Evolutionary conservation across 2,113 vertebrate genomes (phyloP), one percentile per base, ranked within the genome.

Genomic region (Ammodytes dubius): DNA sequence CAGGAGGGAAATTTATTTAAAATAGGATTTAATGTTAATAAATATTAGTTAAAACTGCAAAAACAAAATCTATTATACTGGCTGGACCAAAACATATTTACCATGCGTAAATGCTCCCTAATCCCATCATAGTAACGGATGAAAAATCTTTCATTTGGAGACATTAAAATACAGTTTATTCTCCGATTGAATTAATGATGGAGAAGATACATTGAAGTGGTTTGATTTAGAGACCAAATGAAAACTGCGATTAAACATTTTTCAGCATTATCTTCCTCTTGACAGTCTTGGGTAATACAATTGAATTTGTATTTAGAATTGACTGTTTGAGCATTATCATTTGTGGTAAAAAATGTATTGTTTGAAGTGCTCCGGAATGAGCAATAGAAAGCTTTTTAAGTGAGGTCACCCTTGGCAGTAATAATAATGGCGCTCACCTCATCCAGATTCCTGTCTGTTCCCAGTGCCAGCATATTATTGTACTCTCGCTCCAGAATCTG

Each of bases 401-500:
- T 27, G 27, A 27, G 27, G 27, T 27, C 27, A 27, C 27, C 27
- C 27, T 27, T 27, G 27, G 27, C 27, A 27, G 27, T 27, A 27
- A 27, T 56, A 59, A 67, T 6, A 14, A 19, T 13, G 19, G 58
- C 39, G 91, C 95, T 97, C 95, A 99, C 98, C 95, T 99, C 98
- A 71, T 99, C 98, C 91, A 99, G 96, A 58, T 97, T 93, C 88
- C 98, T 96, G 88, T 99, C 98, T 43, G 98, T 99, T 88, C 98
- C 98, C 91, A 99, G 94, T 39, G 98, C 98, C 95, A 99, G 95
- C 84, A 99, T 95, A 91, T 99, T 99, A 90, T 99, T 99, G 94
- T 99, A 99, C 88, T 99, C 98, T 81, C 98, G 96, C 95, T 99
- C 98, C 82, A 99, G 96, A 94, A 99, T 97, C 95, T 99, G 98